Evolutionary conservation across 2,888 invertebrate species (phyloP).

Genomic region (Trilocha varians): DNA sequence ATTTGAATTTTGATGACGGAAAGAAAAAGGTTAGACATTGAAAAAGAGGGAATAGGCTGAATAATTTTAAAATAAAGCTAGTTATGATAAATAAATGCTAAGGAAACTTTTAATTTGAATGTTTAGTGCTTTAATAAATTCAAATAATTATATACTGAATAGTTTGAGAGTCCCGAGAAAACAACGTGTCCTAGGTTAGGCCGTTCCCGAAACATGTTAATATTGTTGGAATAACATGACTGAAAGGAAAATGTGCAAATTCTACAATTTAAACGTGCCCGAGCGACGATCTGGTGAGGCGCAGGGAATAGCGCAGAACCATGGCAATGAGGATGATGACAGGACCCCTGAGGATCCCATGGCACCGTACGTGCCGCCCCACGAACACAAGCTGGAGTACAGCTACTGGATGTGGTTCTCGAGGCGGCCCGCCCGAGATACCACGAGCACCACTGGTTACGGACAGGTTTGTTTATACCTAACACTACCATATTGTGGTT

Average conservation of each 20-base stretch:
- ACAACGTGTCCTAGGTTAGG: conserved; percentile 72
- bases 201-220: conserved; percentile 70
- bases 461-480: conserved; percentile 47
- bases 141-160: conserved; percentile 34
- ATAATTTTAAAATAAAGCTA: conserved; percentile 37
- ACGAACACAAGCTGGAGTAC: conserved; percentile 94
- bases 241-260: conserved; percentile 73
- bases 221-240: conserved; percentile 67
- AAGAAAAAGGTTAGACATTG: conserved; percentile 70
- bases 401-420: conserved; percentile 95
- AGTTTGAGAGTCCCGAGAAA: conserved; percentile 40
- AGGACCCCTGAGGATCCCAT: conserved; percentile 45
- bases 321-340: conserved; percentile 53
- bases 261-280: conserved; percentile 71
- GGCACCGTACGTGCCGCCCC: conserved; percentile 77
- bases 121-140: conserved; percentile 32
- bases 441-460: conserved; percentile 59
- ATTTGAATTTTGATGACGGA: conserved; percentile 71
- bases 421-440: conserved; percentile 66
- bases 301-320: conserved; percentile 34
- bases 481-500: neutral
- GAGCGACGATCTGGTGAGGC: conserved; percentile 59
- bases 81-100: conserved; percentile 28
- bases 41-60: conserved; percentile 65
- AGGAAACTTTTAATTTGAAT: conserved; percentile 29